Conservation (phyloP, 2,113 vertebrate genomes). For the Crotalus helleri region DNA sequence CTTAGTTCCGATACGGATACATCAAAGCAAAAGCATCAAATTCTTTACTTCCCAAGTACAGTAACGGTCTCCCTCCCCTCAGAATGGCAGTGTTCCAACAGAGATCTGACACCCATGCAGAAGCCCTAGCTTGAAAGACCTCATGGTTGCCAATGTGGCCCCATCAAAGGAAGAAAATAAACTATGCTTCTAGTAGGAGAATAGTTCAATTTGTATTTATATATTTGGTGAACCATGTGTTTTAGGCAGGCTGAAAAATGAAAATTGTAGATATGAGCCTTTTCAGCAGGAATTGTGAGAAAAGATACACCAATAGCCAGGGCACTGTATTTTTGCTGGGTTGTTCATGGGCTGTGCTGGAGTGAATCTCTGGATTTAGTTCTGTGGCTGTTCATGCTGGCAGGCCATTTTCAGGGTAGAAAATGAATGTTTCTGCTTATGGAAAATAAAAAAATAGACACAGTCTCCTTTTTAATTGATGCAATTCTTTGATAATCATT, state of each 20-base stretch:
- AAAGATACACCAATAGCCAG: neutral
- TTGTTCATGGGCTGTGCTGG: neutral
- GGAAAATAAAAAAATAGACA: neutral
- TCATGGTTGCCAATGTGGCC: neutral
- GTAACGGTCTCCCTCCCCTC: no score
- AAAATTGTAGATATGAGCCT: neutral
- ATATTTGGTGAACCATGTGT: neutral
- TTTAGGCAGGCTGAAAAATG: neutral
- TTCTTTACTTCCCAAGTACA: no score
- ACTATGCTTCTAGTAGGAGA: neutral
- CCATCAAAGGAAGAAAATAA: neutral
- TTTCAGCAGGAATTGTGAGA: neutral
- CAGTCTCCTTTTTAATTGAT: neutral
- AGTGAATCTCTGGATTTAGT: neutral
- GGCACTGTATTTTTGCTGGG: neutral
- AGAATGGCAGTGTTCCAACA: no score
- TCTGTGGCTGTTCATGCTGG: neutral
- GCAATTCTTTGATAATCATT: neutral
- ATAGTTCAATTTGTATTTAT: neutral
- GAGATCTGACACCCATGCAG: neutral
- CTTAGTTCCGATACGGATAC: no score
- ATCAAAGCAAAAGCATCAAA: no score
- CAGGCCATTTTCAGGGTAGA: neutral
- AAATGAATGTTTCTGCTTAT: neutral
- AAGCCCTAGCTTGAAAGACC: neutral